Evolutionary conservation across 2,113 vertebrate species (phyloP).

Genomic region (Sinocyclocheilus maitianheensis): DNA sequence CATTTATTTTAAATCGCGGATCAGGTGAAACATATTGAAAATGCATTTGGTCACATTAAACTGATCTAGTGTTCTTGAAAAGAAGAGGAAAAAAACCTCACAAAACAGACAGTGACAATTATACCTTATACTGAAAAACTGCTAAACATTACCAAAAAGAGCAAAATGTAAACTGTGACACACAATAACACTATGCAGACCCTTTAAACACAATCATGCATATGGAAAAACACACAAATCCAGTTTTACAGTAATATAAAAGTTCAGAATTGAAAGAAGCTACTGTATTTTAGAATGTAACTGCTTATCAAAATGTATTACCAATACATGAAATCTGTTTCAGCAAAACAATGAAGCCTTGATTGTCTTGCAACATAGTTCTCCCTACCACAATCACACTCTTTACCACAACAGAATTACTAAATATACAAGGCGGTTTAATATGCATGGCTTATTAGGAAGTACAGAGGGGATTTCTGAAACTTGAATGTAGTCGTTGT

Average conservation of each 20-base stretch:
- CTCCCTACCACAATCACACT: not conserved
- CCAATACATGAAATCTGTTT: not conserved
- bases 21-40: too few relatives aligned
- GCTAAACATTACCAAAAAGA: not conserved
- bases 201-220: not conserved
- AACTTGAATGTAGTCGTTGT: not conserved
- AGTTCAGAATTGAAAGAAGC: not conserved
- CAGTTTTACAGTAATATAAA: not conserved
- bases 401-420: not conserved
- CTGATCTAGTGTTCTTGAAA: not conserved
- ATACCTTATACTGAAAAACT: not conserved
- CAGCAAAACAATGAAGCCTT: not conserved
- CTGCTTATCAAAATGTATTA: not conserved
- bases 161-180: slow-evolving; percentile 37
- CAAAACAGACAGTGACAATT: not conserved
- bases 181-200: slow-evolving; percentile 28
- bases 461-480: not conserved
- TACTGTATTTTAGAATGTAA: not conserved
- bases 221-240: not conserved
- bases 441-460: not conserved
- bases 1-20: too few relatives aligned
- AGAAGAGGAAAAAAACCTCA: not conserved
- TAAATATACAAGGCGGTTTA: not conserved
- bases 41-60: not conserved
- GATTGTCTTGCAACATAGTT: not conserved